These are phyloP conservation scores for Panthera uncia DNA, from an alignment of 2,113 vertebrate species.

Conservation along the genomic window DNA sequence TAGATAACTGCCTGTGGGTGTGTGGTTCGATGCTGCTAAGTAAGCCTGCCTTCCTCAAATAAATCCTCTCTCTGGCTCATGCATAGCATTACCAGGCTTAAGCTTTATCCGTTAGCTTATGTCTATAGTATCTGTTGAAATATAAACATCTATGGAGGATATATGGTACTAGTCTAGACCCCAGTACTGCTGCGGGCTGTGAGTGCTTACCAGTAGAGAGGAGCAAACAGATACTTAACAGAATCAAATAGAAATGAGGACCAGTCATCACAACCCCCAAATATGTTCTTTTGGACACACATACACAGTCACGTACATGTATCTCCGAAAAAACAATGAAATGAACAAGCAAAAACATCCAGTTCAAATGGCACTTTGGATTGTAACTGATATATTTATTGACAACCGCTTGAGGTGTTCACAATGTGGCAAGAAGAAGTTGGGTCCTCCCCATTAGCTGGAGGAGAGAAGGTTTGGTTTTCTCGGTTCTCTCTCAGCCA, in stretches of 20 bases:
- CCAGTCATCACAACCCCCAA: background rate
- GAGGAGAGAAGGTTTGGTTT: background rate
- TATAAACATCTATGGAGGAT: background rate
- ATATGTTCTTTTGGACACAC: background rate
- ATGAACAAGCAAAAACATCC: background rate
- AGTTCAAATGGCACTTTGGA: background rate
- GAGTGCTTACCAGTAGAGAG: background rate
- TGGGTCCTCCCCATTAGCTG: background rate
- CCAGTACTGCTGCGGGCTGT: background rate
- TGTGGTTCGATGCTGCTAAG: background rate
- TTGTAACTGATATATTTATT: background rate
- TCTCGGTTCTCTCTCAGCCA: background rate
- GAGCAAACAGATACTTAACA: background rate
- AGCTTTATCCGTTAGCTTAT: constrained; percentile 7
- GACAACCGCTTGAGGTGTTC: background rate
- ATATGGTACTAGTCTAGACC: background rate
- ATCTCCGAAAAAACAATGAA: background rate
- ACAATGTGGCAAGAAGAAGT: background rate
- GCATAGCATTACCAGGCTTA: background rate
- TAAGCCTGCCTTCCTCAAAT: background rate
- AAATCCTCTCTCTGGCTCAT: constrained; percentile 5
- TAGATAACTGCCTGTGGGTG: background rate
- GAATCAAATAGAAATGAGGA: background rate
- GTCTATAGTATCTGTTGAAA: constrained; percentile 2
- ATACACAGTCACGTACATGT: background rate